Percentiles rank a stretch among this genome's conserved stretches.
These are phyloP conservation scores for Rhodophaea formosa DNA, from an alignment of 2,888 invertebrate species.

Conservation along the genomic window DNA sequence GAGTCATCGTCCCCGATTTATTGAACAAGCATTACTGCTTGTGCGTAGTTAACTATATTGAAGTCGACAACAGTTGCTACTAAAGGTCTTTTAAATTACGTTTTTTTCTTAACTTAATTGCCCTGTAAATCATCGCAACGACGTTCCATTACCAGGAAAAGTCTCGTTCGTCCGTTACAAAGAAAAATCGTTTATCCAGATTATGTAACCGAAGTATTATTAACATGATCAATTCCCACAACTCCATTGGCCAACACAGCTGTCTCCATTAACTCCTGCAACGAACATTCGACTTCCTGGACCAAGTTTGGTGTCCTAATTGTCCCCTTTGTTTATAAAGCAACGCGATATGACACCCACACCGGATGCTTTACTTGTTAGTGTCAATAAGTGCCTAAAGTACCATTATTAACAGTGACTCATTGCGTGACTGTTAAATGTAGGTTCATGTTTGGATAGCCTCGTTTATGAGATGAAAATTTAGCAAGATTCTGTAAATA, in stretches of 20 bases:
- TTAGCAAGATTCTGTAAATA: not conserved
- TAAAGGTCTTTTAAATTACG: too few species aligned
- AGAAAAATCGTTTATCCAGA: not conserved
- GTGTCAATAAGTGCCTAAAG: constrained; percentile 75
- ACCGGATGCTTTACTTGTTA: constrained; percentile 74
- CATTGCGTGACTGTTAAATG: constrained; percentile 33
- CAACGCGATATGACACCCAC: constrained; percentile 64
- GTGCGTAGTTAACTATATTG: too few species aligned
- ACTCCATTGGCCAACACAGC: constrained; percentile 11
- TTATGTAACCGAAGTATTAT: not conserved
- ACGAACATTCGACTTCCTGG: constrained; percentile 53
- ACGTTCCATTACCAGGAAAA: not conserved
- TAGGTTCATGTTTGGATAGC: not conserved
- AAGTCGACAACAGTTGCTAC: too few species aligned
- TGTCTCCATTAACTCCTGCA: constrained; percentile 33
- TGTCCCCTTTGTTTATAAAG: constrained; percentile 75
- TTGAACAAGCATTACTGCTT: too few species aligned
- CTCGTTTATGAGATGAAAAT: not conserved
- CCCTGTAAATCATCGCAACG: too few species aligned
- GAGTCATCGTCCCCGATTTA: too few species aligned
- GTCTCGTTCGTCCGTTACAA: not conserved
- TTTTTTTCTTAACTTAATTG: too few species aligned
- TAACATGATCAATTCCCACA: constrained; percentile 8
- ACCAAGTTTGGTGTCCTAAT: constrained; percentile 59
- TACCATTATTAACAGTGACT: constrained; percentile 69